Evolutionary conservation across 2,888 invertebrate genomes (phyloP).

Genomic region (Atrina japonica): DNA sequence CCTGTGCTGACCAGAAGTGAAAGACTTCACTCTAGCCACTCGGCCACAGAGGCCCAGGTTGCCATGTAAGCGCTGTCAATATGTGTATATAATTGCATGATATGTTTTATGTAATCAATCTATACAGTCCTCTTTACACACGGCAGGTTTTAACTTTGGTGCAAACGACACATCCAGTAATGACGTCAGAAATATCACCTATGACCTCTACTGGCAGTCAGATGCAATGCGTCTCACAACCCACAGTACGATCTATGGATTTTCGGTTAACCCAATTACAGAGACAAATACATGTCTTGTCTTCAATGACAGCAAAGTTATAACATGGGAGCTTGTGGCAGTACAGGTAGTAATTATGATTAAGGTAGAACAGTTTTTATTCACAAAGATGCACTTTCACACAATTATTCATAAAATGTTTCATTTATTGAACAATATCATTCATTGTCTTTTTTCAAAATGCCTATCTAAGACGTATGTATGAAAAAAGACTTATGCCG

Average conservation of each 20-base stretch:
- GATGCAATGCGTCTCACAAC: constrained; percentile 82
- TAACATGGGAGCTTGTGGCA: constrained; percentile 77
- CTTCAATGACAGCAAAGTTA: constrained; percentile 78
- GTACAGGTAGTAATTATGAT: background rate
- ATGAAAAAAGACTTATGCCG: no score
- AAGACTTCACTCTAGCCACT: no score
- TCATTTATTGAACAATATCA: background rate
- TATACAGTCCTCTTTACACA: no score
- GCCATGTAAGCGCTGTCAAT: no score
- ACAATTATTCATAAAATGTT: background rate
- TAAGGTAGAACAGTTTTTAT: background rate
- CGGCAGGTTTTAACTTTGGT: no score
- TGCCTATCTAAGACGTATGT: no score
- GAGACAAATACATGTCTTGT: constrained; percentile 82
- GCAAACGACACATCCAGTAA: constrained; percentile 4
- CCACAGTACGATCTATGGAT: constrained; percentile 81
- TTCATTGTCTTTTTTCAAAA: background rate
- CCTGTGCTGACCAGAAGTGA: no score
- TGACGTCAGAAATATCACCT: constrained; percentile 76
- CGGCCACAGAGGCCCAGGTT: no score
- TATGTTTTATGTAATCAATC: no score
- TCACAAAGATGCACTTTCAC: background rate
- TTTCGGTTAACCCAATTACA: constrained; percentile 82
- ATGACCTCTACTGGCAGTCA: constrained; percentile 82
- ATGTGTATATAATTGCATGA: no score